A percentile compares a stretch with the other conserved stretches of the same genome.
These are phyloP conservation scores for Sternarchorhynchus goeldii DNA, from an alignment of 2,797 vertebrate species.

Conservation along the genomic window DNA sequence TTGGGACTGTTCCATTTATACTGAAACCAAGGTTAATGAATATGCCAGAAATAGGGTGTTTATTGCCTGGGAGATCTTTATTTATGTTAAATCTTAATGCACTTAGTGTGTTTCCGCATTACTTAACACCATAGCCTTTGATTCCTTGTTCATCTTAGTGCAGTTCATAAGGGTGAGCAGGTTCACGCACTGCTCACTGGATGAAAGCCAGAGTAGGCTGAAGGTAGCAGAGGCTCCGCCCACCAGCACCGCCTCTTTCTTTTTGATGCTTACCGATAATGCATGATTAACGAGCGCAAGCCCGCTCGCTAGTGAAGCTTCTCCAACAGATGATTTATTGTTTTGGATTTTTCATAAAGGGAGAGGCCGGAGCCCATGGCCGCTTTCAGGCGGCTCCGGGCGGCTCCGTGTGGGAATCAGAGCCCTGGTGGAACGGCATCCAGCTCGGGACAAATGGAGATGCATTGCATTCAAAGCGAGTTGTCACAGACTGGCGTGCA, in stretches of 20 bases:
- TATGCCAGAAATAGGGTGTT: slow-evolving; percentile 52
- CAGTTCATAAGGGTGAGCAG: slow-evolving; percentile 55
- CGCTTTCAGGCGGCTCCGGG: slow-evolving; percentile 76
- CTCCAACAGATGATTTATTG: slow-evolving; percentile 86
- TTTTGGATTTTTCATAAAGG: slow-evolving; percentile 74
- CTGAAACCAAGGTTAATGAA: slow-evolving; percentile 69
- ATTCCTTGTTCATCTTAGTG: slow-evolving; percentile 51
- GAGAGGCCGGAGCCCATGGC: slow-evolving; percentile 44
- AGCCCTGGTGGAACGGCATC: slow-evolving; percentile 83
- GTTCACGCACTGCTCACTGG: slow-evolving; percentile 71
- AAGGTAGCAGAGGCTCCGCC: slow-evolving; percentile 45
- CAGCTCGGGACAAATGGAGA: slow-evolving; percentile 86
- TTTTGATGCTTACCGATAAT: slow-evolving; percentile 80
- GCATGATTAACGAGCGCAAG: slow-evolving; percentile 85
- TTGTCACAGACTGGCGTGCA: slow-evolving; percentile 74
- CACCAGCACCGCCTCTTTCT: neutral
- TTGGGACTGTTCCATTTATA: slow-evolving; percentile 58
- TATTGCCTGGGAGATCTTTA: slow-evolving; percentile 57
- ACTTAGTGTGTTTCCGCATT: slow-evolving; percentile 61
- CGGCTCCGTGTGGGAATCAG: slow-evolving; percentile 78
- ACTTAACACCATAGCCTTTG: slow-evolving; percentile 62
- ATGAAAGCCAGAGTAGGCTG: slow-evolving; percentile 68
- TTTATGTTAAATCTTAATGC: slow-evolving; percentile 68
- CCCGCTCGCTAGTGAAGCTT: slow-evolving; percentile 75
- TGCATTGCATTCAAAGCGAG: slow-evolving; percentile 79